Evolutionary conservation across 2,113 vertebrate genomes (phyloP), one percentile per base, ranked within the genome.

Genomic region (Zosterops lateralis): DNA sequence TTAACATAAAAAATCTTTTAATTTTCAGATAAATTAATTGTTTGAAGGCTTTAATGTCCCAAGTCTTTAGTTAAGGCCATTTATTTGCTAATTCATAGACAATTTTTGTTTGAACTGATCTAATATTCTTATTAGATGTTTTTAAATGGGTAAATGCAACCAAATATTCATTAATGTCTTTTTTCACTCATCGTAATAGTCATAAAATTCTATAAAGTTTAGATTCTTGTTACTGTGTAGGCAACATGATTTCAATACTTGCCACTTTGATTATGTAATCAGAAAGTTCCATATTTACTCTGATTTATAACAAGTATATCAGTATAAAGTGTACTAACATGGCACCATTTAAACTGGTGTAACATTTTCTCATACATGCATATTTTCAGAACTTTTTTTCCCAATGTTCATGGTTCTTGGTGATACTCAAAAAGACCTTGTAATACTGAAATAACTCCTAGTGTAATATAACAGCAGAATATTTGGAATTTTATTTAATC

Each of bases 351-450:
- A 61, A 54, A 13, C 5, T 85, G 11, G 48, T 64, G 5, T 12
- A 56, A 25, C 1, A 2, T 36, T 20, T 18, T 60, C 13, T 66
- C 7, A 50, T 3, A 2, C 15, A n/a, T 50, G 1, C 50, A 2
- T 57, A 31, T 54, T 64, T 86, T 73, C 38, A 81, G 19, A 70
- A 86, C 17, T 48, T 3, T 26, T 54, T 77, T 89, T 13, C 20
- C 32, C 54, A 24, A 24, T 26, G 11, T 48, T 70, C 5, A 2
- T n/a, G 5, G 13, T 48, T 61, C 14, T 68, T 79, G 4, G 3
- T 75, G 17, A 62, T 66, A 75, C 9, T 38, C 17, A 56, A 68
- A 84, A 67, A 48, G 22, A 45, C 11, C 6, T 6, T 84, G 26
- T 29, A n/a, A 19, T 56, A 44, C 4, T 31, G 40, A 87, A 89